phyloP scores from a whole-genome alignment of 2,113 vertebrate genomes.

The Saccopteryx bilineata region DNA sequence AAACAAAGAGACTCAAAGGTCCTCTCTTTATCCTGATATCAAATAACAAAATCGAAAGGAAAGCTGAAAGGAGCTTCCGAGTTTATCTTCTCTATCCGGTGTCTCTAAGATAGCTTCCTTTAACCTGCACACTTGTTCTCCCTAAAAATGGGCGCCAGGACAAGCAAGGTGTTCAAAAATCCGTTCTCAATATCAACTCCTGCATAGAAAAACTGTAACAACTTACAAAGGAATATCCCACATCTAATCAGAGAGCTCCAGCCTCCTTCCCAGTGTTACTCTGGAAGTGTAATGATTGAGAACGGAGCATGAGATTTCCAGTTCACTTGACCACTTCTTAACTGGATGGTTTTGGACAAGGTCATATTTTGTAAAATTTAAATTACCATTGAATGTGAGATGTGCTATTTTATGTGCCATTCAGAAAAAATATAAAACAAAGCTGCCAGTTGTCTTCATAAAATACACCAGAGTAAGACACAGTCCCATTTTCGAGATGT shows the following conservation, averaged over 20 bases:
- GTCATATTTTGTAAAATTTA: constrained; percentile 23
- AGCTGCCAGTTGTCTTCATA: constrained; percentile 42
- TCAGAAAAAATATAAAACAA: constrained; percentile 60
- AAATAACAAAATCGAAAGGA: constrained; percentile 31
- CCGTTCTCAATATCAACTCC: neutral
- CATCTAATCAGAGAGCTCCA: neutral
- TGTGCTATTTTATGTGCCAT: neutral
- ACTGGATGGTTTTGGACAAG: constrained; percentile 1
- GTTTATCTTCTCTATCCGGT: neutral
- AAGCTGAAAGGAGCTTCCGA: constrained; percentile 22
- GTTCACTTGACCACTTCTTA: neutral
- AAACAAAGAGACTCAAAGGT: constrained; percentile 37
- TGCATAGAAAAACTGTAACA: neutral
- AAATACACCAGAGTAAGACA: neutral
- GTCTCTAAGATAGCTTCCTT: neutral
- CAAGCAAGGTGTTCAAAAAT: constrained; percentile 7
- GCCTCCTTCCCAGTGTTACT: neutral
- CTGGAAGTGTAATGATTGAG: neutral
- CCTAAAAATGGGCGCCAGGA: neutral
- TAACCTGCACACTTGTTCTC: neutral
- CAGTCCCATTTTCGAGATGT: neutral
- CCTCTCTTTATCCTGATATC: constrained; percentile 37
- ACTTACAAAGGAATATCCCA: neutral
- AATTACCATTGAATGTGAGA: neutral
- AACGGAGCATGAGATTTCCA: neutral